Evolutionary conservation across 2,113 vertebrate genomes (phyloP).

Genomic region (Neogale vison): DNA sequence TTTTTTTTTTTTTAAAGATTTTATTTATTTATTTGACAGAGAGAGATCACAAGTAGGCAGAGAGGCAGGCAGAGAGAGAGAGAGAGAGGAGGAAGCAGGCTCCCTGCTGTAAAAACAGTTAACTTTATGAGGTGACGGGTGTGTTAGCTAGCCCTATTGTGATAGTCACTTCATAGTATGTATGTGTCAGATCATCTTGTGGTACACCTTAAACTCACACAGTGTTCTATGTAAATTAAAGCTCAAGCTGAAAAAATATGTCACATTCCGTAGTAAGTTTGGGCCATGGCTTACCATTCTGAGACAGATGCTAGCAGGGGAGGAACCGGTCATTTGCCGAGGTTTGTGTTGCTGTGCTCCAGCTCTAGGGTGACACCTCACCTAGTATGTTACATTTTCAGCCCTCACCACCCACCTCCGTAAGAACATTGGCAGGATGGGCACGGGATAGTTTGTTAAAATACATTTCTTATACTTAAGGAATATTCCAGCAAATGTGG

Average conservation of each 20-base stretch:
- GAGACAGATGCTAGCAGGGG: neutral
- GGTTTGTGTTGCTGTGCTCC: neutral
- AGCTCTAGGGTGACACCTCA: neutral
- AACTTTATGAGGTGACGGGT: neutral
- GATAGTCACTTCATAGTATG: neutral
- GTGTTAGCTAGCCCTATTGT: neutral
- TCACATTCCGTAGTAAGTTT: neutral
- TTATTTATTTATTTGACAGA: too few relatives aligned
- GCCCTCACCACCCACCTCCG: neutral
- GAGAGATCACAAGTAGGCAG: too few relatives aligned
- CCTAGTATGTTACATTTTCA: neutral
- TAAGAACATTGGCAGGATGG: neutral
- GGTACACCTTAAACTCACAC: neutral
- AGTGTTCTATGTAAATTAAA: neutral
- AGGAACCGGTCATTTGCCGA: neutral
- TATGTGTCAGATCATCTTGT: neutral
- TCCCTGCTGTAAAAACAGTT: too few relatives aligned
- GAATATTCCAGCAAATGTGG: neutral
- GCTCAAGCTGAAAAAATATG: neutral
- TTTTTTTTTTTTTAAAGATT: too few relatives aligned
- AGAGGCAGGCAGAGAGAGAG: too few relatives aligned
- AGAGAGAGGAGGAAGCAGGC: too few relatives aligned
- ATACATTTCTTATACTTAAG: slow-evolving; percentile 3
- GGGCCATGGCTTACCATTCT: neutral
- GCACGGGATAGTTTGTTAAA: neutral